Evolutionary conservation across 2,888 invertebrate genomes (phyloP), one percentile per base, ranked within the genome.

Genomic region (Elysia crispata): DNA sequence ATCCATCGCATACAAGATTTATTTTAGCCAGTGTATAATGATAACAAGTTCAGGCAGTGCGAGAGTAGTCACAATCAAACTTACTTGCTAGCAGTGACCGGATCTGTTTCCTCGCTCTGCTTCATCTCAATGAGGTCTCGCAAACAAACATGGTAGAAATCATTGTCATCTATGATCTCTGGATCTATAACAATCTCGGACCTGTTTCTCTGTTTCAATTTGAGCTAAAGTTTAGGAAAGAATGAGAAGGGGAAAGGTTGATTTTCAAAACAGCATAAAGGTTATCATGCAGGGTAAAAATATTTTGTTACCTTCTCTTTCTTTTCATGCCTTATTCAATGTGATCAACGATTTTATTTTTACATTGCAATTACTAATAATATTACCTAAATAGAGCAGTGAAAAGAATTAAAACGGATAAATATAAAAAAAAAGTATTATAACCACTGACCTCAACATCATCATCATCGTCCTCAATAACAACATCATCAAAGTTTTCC

Each of bases 121-220:
- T 98, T 98, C 84, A 95, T 95, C 91, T 98, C 97, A 83, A 99
- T 98, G 60, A 99, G 93, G 91, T 98, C 98, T 83, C 97, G 93
- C 66, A 99, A 93, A 77, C 98, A 93, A 88, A 97, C 97, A 92
- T 98, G 98, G 92, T 99, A 99, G 92, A 99, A 99, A 91, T 99
- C 99, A 88, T 96, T 96, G 90, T 99, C 99, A 91, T 99, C 98
- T 93, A 97, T 99, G 88, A 98, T 96, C 93, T 98, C 96, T 0
- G 94, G 89, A 88, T 96, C 87, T 76, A 95, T 23, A 1, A 30
- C 49, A 41, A 66, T 13, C 49, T 81, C 80, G 1, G 73, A 66
- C 74, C 77, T 77, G 25, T 20, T 57, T 49, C 50, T 73, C 25
- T 74, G 73, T 54, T 79, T 66, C 15, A 76, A 31, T 23, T 67